Conservation (phyloP, 1,140 invertebrate genomes). For the Eciton burchellii region DNA sequence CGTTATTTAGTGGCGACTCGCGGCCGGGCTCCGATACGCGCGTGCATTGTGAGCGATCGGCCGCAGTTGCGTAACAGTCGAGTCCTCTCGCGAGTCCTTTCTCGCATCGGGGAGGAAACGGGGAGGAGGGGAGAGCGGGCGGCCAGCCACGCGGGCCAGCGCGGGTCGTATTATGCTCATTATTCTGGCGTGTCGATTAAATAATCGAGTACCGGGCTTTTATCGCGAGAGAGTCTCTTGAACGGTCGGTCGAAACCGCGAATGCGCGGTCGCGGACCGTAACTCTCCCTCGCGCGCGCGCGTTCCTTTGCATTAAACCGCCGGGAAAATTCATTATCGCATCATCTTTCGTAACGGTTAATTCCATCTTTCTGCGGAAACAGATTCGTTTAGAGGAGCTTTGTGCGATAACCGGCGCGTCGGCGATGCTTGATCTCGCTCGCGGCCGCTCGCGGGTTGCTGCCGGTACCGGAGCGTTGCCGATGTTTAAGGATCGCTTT, state of each 20-base stretch:
- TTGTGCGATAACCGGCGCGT: slow-evolving; percentile 39
- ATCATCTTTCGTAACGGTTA: slow-evolving; percentile 49
- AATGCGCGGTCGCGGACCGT: slow-evolving; percentile 19
- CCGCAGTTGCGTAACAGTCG: slow-evolving; percentile 37
- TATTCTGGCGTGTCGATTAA: slow-evolving; percentile 49
- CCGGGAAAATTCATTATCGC: slow-evolving; percentile 45
- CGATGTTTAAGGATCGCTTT: slow-evolving; percentile 40
- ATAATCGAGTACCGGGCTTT: slow-evolving; percentile 51
- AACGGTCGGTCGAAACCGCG: slow-evolving; percentile 11
- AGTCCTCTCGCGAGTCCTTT: neutral
- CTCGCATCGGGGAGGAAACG: too few species aligned
- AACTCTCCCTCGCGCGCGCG: slow-evolving; percentile 37
- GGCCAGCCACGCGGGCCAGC: neutral
- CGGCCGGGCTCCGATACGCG: slow-evolving; percentile 14
- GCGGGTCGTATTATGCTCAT: slow-evolving; percentile 30
- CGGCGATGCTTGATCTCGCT: too few species aligned
- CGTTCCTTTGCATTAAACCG: slow-evolving; percentile 17
- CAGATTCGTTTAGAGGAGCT: slow-evolving; percentile 61
- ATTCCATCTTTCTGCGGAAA: slow-evolving; percentile 54
- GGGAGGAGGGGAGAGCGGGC: too few species aligned
- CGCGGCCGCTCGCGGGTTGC: slow-evolving; percentile 25
- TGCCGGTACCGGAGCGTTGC: slow-evolving; percentile 10
- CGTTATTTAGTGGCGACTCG: slow-evolving; percentile 44
- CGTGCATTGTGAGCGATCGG: slow-evolving; percentile 47
- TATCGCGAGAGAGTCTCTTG: slow-evolving; percentile 58